A percentile compares a stretch with the other conserved stretches of the same genome.
These are phyloP conservation scores for Eremophila alpestris DNA, from an alignment of 2,797 vertebrate genomes.

Conservation along the genomic window DNA sequence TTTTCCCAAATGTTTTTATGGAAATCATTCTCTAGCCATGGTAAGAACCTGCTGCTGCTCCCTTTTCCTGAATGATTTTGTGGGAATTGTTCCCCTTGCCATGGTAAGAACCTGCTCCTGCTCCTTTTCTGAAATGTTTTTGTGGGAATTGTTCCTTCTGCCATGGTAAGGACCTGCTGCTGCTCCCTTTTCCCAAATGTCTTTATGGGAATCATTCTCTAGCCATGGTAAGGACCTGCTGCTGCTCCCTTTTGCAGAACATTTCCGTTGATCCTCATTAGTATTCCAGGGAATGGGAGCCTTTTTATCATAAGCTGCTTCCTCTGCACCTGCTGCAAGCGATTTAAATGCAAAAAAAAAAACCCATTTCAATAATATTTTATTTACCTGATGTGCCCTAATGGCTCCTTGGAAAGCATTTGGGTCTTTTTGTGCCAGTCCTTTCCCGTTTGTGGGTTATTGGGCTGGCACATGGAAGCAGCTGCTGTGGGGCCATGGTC, in stretches of 20 bases:
- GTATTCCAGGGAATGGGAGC: neutral
- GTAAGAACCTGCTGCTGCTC: constrained; percentile 43
- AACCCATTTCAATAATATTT: constrained; percentile 38
- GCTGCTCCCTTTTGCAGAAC: neutral
- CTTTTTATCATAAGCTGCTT: constrained; percentile 1
- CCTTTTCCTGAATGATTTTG: too few species aligned
- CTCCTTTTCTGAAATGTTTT: neutral
- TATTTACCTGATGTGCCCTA: constrained; percentile 36
- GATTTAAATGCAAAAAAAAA: constrained; percentile 42
- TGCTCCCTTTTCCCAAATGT: too few species aligned
- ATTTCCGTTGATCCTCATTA: neutral
- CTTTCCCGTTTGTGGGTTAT: constrained; percentile 30
- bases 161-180: constrained; percentile 75
- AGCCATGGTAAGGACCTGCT: neutral
- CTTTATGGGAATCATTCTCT: too few species aligned
- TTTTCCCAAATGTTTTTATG: too few species aligned
- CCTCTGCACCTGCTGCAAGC: constrained; percentile 18
- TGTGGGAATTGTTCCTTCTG: constrained; percentile 84
- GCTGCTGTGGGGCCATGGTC: constrained; percentile 34
- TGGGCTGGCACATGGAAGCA: neutral
- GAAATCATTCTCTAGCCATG: constrained; percentile 89
- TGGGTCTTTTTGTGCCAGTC: neutral
- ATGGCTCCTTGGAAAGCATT: constrained; percentile 47
- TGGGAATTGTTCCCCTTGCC: too few species aligned
- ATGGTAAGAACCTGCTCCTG: neutral